A percentile compares a stretch with the other conserved stretches of the same genome.
phyloP scores from a whole-genome alignment of 2,113 vertebrate species.

The Dunckerocampus dactyliophorus region DNA sequence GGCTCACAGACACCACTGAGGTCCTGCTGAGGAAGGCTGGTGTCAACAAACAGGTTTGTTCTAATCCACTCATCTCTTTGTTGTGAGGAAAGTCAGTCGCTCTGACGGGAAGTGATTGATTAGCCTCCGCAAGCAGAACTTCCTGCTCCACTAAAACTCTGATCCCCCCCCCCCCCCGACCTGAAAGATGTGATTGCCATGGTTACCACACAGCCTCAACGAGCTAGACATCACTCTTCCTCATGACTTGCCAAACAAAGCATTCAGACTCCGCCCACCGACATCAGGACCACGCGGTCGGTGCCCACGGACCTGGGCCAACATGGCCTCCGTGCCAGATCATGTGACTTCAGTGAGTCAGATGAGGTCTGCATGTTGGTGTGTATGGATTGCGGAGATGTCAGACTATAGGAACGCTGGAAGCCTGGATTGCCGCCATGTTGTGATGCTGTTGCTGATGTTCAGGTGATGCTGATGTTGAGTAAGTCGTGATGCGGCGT shows the following conservation, averaged over 20 bases:
- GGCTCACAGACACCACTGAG: background rate
- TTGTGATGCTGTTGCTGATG: too few relatives aligned
- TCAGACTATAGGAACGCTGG: constrained; percentile 11
- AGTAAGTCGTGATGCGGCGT: too few relatives aligned
- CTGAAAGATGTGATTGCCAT: background rate
- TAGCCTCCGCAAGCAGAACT: background rate
- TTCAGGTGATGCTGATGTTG: too few relatives aligned
- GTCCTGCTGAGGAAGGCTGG: background rate
- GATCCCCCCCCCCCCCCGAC: background rate
- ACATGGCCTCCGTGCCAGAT: constrained; percentile 28
- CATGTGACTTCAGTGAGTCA: constrained; percentile 46
- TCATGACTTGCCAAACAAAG: background rate
- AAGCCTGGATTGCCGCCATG: background rate
- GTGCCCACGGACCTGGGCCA: constrained; percentile 33
- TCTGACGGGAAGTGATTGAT: background rate
- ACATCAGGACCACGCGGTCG: background rate
- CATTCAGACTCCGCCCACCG: constrained; percentile 3
- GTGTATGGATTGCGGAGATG: constrained; percentile 38
- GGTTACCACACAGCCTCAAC: background rate
- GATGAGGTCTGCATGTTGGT: constrained; percentile 30
- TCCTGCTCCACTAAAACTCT: background rate
- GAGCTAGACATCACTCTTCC: background rate
- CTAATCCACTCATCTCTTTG: background rate
- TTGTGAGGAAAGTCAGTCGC: background rate
- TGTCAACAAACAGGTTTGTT: background rate